Base-by-base conservation (phyloP, 2,797 vertebrate species). In the Harpagifer antarcticus region DNA sequence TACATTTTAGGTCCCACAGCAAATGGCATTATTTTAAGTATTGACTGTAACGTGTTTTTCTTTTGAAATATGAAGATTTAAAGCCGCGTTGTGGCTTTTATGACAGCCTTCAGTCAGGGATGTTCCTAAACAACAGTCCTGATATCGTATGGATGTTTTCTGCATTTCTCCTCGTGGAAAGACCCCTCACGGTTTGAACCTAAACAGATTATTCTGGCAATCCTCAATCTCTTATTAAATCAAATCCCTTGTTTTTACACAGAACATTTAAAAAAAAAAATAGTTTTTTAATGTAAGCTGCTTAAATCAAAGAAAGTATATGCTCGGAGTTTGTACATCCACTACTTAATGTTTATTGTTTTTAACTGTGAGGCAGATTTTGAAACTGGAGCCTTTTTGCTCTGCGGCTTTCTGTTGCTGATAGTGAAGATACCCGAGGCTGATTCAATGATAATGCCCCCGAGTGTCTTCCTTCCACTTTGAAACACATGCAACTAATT, bases 401-500 rank as follows among this genome's bases (percentile, higher is more conserved):
- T 77, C 73, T 56, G 27, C 16, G 23, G 19, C 67, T 73, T 68
- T 83, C 43, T 80, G 44, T 37, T 19, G 49, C 48, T 86, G 73
- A 78, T 80, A 81, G 79, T 17, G 60, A 79, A 74, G 81, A 84
- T 40, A 79, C 59, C 69, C 3, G 17, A 52, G 64, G 74, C 86
- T 71, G 65, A 85, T 90, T 89, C 55, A 81, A 82, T 92, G 85
- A 74, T 83, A 88, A 90, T 90, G 85, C 81, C 84, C 81, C 52
- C 3, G 19, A 85, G 84, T 88, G 68, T 89, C 90, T 87, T 82
- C 79, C 88, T 78, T 80, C 84, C 71, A 82, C 90, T 91, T 88
- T 91, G 87, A 93, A 89, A 92, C 88, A 86, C 87, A 90, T 85
- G 83, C 85, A 87, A 84, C 88, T 94, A 93, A 94, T 92, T 91